Percentiles rank a stretch among this genome's conserved stretches.
Conservation (phyloP, 2,797 vertebrate genomes). For the Phoxinus dragarum region DNA sequence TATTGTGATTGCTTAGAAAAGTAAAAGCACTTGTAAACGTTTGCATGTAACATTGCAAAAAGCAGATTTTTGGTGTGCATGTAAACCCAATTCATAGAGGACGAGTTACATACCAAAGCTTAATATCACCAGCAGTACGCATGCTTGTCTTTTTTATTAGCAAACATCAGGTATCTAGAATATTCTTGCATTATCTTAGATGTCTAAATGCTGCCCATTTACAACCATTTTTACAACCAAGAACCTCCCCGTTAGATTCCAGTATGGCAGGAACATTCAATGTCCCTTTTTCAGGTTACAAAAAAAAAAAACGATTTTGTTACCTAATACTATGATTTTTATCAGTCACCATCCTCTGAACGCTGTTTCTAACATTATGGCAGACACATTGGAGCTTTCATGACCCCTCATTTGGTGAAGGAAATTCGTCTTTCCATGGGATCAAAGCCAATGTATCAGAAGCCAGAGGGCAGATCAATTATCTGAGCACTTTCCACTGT, state of each 20-base stretch:
- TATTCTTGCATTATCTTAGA: background rate
- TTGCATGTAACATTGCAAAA: background rate
- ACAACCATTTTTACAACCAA: slow-evolving; percentile 15
- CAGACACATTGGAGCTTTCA: slow-evolving; percentile 50
- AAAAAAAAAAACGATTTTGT: background rate
- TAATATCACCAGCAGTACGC: background rate
- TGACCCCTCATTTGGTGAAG: slow-evolving; percentile 60
- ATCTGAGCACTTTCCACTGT: slow-evolving; percentile 75
- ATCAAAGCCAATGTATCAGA: slow-evolving; percentile 72
- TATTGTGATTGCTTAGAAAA: background rate
- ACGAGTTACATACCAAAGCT: background rate
- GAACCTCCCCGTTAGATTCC: background rate
- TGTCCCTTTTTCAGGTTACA: background rate
- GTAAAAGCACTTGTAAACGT: no score
- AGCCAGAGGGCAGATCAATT: slow-evolving; percentile 76
- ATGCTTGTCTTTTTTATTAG: background rate
- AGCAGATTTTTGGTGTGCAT: background rate
- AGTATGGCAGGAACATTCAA: background rate
- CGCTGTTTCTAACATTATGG: slow-evolving; percentile 51
- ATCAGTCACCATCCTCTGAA: slow-evolving; percentile 1
- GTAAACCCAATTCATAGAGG: background rate
- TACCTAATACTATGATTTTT: background rate
- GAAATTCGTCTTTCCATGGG: slow-evolving; percentile 68
- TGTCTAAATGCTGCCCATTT: background rate
- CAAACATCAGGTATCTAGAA: background rate